Evolutionary conservation across 1,140 invertebrate species (phyloP).

Genomic region (Stegodyphus mimosarum): DNA sequence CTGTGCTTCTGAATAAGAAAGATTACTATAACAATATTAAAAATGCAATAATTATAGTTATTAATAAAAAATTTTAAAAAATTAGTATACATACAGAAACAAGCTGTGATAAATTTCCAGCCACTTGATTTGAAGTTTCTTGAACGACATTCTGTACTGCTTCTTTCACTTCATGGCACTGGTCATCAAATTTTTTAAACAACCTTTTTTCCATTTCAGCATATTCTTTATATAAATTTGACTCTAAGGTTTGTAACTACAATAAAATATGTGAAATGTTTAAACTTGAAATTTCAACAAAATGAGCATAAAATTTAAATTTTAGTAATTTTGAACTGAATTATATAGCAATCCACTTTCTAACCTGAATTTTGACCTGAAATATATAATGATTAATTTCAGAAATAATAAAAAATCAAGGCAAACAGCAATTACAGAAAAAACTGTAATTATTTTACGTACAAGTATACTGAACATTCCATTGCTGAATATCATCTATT

Average conservation of each 20-base stretch:
- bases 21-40: too few relatives aligned
- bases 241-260: constrained; percentile 40
- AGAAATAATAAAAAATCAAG: too few relatives aligned
- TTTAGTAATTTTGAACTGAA: too few relatives aligned
- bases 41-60: not conserved
- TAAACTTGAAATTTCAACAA: not conserved
- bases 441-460: too few relatives aligned
- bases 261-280: not conserved
- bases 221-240: constrained; percentile 51
- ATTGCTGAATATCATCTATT: too few relatives aligned
- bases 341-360: too few relatives aligned
- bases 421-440: too few relatives aligned
- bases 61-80: not conserved
- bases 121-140: constrained; percentile 43
- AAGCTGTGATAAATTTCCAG: constrained; percentile 46
- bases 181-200: constrained; percentile 46
- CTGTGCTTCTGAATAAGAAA: too few relatives aligned
- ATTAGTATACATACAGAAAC: constrained; percentile 23
- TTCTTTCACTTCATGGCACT: constrained; percentile 46
- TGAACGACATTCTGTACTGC: constrained; percentile 48
- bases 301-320: not conserved
- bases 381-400: too few relatives aligned
- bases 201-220: constrained; percentile 42
- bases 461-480: too few relatives aligned
- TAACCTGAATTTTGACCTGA: too few relatives aligned